Percentiles rank a stretch among this genome's conserved stretches.
These are phyloP conservation scores for Holcopasites calliopsidis DNA, from an alignment of 1,140 invertebrate species.

Conservation along the genomic window DNA sequence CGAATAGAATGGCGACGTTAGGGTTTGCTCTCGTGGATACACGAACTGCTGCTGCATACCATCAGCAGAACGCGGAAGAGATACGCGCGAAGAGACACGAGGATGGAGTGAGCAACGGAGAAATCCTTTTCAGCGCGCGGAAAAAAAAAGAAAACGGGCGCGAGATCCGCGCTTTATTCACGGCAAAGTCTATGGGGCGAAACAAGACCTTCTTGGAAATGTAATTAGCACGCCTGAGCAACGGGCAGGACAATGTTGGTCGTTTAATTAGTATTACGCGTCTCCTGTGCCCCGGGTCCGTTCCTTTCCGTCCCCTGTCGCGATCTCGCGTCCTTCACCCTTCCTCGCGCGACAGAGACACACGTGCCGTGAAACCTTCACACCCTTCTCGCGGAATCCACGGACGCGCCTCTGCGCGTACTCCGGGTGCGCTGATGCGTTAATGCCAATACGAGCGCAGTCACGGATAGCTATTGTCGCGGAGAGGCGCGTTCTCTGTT, in stretches of 20 bases:
- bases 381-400: conserved; percentile 14
- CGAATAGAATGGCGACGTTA: conserved; percentile 37
- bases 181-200: conserved; percentile 40
- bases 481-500: background rate
- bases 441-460: conserved; percentile 49
- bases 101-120: conserved; percentile 7
- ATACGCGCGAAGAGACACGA: background rate
- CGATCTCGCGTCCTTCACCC: background rate
- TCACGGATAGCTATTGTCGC: conserved; percentile 7
- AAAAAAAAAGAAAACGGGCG: conserved; percentile 56
- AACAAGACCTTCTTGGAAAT: conserved; percentile 70
- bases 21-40: conserved; percentile 30
- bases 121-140: conserved; percentile 49
- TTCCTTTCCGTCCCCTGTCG: conserved; percentile 18
- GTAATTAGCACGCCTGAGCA: conserved; percentile 76
- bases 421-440: conserved; percentile 37
- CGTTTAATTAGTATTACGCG: conserved; percentile 75
- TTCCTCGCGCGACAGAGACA: conserved; percentile 4
- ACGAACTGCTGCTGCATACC: conserved; percentile 29
- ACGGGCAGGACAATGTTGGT: conserved; percentile 64
- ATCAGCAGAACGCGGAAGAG: too few species aligned
- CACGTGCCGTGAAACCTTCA: conserved; percentile 2
- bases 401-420: conserved; percentile 36
- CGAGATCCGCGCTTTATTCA: conserved; percentile 69
- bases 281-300: conserved; percentile 21